These are phyloP conservation scores for Acleris cristana DNA, from an alignment of 2,888 invertebrate genomes.

Conservation along the genomic window DNA sequence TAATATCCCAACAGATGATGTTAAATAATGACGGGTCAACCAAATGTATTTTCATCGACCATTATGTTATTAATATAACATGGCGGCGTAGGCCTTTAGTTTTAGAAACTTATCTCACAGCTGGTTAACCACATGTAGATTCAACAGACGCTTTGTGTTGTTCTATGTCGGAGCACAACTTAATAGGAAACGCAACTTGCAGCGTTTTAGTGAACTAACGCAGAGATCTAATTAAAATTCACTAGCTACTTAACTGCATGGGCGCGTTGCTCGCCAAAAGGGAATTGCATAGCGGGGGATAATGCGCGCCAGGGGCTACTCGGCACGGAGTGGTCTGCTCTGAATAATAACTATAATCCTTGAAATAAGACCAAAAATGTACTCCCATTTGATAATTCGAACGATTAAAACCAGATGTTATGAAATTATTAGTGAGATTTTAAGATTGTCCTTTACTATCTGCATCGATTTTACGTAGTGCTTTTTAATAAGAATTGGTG, in stretches of 20 bases:
- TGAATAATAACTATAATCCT: conserved; percentile 15
- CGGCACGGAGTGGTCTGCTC: conserved; percentile 3
- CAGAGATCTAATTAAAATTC: conserved; percentile 47
- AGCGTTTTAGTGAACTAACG: conserved; percentile 5
- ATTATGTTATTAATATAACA: too few relatives aligned
- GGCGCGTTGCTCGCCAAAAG: conserved; percentile 42
- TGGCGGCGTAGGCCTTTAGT: too few relatives aligned
- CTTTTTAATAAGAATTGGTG: too few relatives aligned
- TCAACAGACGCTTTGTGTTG: not conserved
- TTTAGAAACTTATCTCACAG: too few relatives aligned
- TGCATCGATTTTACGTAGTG: too few relatives aligned
- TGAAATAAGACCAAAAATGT: not conserved
- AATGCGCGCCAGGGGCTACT: conserved; percentile 40
- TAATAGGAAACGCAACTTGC: not conserved
- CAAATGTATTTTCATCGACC: too few relatives aligned
- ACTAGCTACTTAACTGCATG: conserved; percentile 40
- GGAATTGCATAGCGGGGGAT: conserved; percentile 47
- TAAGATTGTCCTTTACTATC: too few relatives aligned
- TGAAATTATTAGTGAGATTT: too few relatives aligned
- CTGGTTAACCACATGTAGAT: not conserved
- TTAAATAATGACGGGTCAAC: too few relatives aligned
- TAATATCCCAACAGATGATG: too few relatives aligned
- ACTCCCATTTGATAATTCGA: not conserved
- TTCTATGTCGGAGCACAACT: not conserved
- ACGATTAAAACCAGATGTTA: too few relatives aligned